A percentile compares a stretch with the other conserved stretches of the same genome.
Evolutionary conservation across 2,797 vertebrate species (phyloP).

Genomic region (Pipistrellus kuhlii): DNA sequence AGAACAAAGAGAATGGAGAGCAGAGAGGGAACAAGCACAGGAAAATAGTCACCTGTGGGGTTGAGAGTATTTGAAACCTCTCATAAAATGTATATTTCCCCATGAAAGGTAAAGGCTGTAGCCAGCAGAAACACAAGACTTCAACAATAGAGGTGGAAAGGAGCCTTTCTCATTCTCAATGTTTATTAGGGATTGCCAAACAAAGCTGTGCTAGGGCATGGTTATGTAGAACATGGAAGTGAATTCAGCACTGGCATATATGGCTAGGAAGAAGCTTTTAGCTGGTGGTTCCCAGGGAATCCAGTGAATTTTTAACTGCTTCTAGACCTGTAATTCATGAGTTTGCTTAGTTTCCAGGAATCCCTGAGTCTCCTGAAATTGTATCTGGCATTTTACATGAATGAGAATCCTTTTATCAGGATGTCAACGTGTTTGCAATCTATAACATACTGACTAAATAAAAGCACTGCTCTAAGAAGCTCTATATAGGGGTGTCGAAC

Average conservation of each 20-base stretch:
- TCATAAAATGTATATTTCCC: neutral
- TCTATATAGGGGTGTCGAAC: too few relatives aligned
- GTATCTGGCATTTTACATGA: neutral
- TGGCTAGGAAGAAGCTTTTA: neutral
- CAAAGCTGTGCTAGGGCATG: neutral
- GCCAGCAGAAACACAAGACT: neutral
- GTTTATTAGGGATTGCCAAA: conserved; percentile 1
- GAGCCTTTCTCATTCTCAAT: neutral
- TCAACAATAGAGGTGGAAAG: neutral
- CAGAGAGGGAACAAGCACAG: neutral
- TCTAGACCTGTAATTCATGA: neutral
- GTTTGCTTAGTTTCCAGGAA: conserved; percentile 35
- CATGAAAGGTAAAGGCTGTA: neutral
- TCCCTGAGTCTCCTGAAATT: conserved; percentile 21
- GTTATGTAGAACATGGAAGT: neutral
- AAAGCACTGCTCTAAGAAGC: neutral
- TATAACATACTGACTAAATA: conserved; percentile 49
- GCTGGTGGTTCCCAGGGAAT: neutral
- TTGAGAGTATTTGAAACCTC: neutral
- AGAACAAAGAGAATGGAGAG: neutral
- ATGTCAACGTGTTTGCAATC: conserved; percentile 42
- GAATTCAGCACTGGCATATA: neutral
- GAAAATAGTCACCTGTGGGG: neutral
- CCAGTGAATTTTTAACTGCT: conserved; percentile 1
- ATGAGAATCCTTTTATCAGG: neutral